Base-by-base conservation (phyloP, 2,888 invertebrate species). In the Stenolophus ochropezus region DNA sequence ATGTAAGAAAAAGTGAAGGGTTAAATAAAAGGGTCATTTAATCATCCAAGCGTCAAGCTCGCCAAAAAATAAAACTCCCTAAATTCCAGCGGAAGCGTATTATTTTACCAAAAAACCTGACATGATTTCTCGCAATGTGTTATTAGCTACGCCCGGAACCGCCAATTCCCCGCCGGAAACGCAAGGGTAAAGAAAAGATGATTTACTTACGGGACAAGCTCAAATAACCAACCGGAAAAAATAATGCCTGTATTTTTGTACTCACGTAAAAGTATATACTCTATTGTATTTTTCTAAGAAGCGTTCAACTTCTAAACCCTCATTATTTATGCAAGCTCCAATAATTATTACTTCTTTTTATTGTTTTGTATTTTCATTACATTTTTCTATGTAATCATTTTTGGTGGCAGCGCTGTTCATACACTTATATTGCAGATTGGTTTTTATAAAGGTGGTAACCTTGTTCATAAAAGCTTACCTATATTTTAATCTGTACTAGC, bases 1-100 rank as follows among this genome's bases (percentile, higher is more conserved):
- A 51, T 5, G 18, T 20, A 74, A 71, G 33, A 71, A n/a, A 65
- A 23, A 75, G 18, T 53, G 53, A 75, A 75, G 75, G 75, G 75
- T 75, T 75, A 75, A 75, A 53, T 75, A 53, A 75, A 75, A 75
- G 75, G 75, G 75, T 75, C 53, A 75, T 75, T 75, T 75, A 75
- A 53, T 75, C 75, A 75, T 14, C 53, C 75, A 75, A 75, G 75
- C 75, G 75, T 75, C 75, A 75, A 51, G 75, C 75, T 75, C 27
- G 75, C 75, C 75, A 75, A 75, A 75, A 73, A 75, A 53, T 6
- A 11, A n/a, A 75, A 75, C 75, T 75, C 51, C 75, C 75, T 25
- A 75, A 53, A 74, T 74, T 74, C 51, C 47, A 74, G 47, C 74
- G 75, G 75, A 75, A 75, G 53, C 27, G 27, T 18, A 53, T 75